Conservation (phyloP, 2,797 vertebrate genomes). For the Hozukius guyotensis region DNA sequence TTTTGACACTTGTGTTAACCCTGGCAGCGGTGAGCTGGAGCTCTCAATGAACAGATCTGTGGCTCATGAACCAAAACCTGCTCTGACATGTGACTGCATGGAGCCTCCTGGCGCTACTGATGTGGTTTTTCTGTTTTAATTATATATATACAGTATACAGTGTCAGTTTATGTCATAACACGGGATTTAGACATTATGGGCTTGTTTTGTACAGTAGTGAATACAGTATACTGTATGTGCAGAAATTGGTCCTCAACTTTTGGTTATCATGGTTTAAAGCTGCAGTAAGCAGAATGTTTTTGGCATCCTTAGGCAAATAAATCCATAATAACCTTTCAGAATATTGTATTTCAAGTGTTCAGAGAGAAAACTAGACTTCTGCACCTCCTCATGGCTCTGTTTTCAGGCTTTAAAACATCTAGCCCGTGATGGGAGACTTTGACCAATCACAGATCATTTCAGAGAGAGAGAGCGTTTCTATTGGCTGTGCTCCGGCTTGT, state of each 20-base stretch:
- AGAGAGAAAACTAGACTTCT: too few species aligned
- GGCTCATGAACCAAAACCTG: background rate
- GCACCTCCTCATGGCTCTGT: too few species aligned
- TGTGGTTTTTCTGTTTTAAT: background rate
- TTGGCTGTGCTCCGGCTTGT: too few species aligned
- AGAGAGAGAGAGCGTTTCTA: too few species aligned
- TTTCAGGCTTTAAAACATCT: too few species aligned
- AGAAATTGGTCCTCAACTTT: background rate
- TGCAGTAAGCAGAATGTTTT: too few species aligned
- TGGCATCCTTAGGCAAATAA: too few species aligned
- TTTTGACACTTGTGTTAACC: slow-evolving; percentile 41
- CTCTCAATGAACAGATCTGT: background rate
- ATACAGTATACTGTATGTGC: background rate
- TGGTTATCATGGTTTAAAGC: background rate
- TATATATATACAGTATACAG: too few species aligned
- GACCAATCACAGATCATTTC: too few species aligned
- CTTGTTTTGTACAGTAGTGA: background rate
- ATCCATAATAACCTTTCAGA: too few species aligned
- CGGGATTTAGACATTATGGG: background rate
- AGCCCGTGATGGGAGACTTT: too few species aligned
- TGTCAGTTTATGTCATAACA: background rate
- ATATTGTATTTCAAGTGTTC: too few species aligned
- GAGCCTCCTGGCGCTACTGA: slow-evolving; percentile 15
- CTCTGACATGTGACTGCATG: slow-evolving; percentile 36
- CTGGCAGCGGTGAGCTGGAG: slow-evolving; percentile 3